These are phyloP conservation scores for Caenorhabditis uteleia DNA, from an alignment of 2,888 invertebrate species.

Conservation along the genomic window DNA sequence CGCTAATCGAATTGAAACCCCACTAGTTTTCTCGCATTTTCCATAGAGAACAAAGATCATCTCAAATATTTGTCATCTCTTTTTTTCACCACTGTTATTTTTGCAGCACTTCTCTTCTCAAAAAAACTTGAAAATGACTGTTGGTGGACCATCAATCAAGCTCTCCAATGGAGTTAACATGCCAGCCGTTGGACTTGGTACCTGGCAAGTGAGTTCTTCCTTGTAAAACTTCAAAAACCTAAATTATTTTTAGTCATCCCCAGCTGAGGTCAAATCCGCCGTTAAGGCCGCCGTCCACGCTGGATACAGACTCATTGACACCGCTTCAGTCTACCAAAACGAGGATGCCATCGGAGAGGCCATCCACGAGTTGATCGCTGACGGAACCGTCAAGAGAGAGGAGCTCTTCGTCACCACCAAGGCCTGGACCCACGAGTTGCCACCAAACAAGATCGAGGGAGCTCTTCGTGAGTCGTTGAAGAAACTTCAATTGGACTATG, in stretches of 20 bases:
- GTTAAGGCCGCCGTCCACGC: constrained; percentile 78
- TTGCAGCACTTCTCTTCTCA: neutral
- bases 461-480: constrained; percentile 70
- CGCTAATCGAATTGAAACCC: too few relatives aligned
- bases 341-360: constrained; percentile 80
- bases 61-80: neutral
- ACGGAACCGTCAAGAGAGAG: constrained; percentile 78
- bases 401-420: constrained; percentile 87
- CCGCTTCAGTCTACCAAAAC: constrained; percentile 81
- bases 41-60: neutral
- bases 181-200: constrained; percentile 62
- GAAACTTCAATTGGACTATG: constrained; percentile 80
- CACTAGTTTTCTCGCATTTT: too few relatives aligned
- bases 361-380: constrained; percentile 78
- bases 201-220: constrained; percentile 68
- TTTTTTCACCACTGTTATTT: neutral
- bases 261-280: constrained; percentile 77
- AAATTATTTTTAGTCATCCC: constrained; percentile 58
- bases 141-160: constrained; percentile 41
- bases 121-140: constrained; percentile 17
- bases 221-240: too few relatives aligned
- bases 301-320: constrained; percentile 85
- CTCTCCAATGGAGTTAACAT: constrained; percentile 57
- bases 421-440: constrained; percentile 37
- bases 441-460: constrained; percentile 36